These are phyloP conservation scores for Sinocyclocheilus rhinocerous DNA, from an alignment of 2,113 vertebrate genomes.

Conservation along the genomic window DNA sequence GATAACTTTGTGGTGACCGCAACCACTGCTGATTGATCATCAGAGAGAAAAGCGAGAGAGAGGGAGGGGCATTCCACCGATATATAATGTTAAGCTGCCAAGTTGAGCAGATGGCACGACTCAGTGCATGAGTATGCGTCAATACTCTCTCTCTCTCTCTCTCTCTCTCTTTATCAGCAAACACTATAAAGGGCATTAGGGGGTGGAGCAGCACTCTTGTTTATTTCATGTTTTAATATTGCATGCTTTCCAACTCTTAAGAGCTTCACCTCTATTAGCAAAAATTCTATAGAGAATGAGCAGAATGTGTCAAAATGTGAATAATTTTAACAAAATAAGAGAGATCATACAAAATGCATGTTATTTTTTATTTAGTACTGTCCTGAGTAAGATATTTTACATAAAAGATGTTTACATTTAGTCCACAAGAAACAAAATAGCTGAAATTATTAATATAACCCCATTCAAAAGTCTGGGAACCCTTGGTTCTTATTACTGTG, in stretches of 20 bases:
- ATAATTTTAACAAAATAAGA: too few species aligned
- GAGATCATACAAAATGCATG: too few species aligned
- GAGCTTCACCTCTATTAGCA: not conserved
- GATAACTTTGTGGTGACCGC: slow-evolving; percentile 39
- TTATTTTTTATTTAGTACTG: too few species aligned
- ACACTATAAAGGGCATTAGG: slow-evolving; percentile 24
- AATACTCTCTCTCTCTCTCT: slow-evolving; percentile 9
- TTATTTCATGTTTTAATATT: slow-evolving; percentile 3
- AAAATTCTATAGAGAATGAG: not conserved
- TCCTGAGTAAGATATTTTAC: too few species aligned
- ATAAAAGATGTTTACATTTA: too few species aligned
- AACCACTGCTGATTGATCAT: slow-evolving; percentile 50
- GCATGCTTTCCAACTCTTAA: slow-evolving; percentile 7
- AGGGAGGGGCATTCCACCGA: slow-evolving; percentile 33
- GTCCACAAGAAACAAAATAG: too few species aligned
- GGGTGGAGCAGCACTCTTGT: not conserved
- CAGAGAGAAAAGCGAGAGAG: slow-evolving; percentile 28
- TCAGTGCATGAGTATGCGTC: slow-evolving; percentile 24
- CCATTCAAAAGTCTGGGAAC: too few species aligned
- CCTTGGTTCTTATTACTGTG: too few species aligned
- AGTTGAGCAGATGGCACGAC: slow-evolving; percentile 53
- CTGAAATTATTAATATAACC: too few species aligned
- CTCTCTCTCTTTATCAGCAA: slow-evolving; percentile 5
- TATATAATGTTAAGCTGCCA: slow-evolving; percentile 49
- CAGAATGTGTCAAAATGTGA: too few species aligned